Conservation (phyloP, 64 coral and sea anemone genomes). For the Montipora foliosa region DNA sequence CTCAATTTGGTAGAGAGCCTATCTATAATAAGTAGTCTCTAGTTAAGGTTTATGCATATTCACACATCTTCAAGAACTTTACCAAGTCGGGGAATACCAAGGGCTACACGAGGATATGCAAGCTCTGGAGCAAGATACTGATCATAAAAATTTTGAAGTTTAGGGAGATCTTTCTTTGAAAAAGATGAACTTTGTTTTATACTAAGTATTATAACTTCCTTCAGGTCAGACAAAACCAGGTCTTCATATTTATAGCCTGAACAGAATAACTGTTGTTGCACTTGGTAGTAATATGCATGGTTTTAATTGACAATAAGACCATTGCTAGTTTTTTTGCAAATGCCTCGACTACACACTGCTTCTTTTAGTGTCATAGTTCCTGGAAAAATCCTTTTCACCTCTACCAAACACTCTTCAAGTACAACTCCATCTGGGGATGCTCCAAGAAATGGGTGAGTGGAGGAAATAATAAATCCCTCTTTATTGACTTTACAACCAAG, state of each 20-base stretch:
- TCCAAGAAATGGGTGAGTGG: neutral
- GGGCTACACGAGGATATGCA: neutral
- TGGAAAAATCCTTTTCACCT: too few relatives aligned
- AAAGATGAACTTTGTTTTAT: neutral
- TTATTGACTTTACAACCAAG: conserved; percentile 53
- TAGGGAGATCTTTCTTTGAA: neutral
- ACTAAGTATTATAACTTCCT: neutral
- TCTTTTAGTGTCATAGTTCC: too few relatives aligned
- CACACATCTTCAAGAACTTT: neutral
- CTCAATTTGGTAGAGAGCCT: neutral
- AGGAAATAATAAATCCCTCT: conserved; percentile 52
- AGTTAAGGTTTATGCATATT: neutral
- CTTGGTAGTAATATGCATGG: conserved; percentile 40
- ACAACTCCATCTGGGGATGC: conserved; percentile 46
- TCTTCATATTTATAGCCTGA: neutral
- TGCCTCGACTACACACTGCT: neutral
- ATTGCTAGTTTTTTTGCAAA: neutral
- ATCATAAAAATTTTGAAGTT: neutral
- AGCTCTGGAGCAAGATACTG: conserved; percentile 6
- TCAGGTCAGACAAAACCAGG: conserved; percentile 8
- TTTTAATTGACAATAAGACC: conserved; percentile 9
- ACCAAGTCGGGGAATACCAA: neutral
- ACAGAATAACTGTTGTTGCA: conserved; percentile 33
- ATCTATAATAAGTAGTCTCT: neutral
- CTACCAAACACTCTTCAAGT: conserved; percentile 7